Conservation (phyloP, 2,797 vertebrate species). For the Spondyliosoma cantharus region DNA sequence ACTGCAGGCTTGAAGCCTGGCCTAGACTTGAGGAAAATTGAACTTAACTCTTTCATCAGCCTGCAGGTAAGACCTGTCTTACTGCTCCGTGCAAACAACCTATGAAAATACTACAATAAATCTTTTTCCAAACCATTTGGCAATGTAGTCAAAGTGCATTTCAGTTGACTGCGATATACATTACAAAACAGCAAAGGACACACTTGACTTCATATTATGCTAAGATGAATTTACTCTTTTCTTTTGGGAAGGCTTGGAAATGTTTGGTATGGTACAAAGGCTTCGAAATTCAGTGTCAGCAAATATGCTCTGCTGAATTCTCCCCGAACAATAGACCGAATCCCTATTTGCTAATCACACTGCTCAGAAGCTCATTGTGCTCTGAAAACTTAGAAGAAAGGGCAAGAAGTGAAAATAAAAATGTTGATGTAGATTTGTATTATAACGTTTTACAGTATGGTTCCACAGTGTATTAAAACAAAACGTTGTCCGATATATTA, state of each 20-base stretch:
- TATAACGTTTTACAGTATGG: neutral
- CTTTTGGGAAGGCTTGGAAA: constrained; percentile 3
- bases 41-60: constrained; percentile 34
- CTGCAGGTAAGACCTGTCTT: constrained; percentile 25
- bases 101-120: neutral
- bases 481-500: neutral
- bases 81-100: constrained; percentile 11
- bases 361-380: constrained; percentile 1
- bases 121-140: neutral
- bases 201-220: constrained; percentile 1
- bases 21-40: constrained; percentile 14
- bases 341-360: neutral
- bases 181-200: neutral
- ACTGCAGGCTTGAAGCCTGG: constrained; percentile 38
- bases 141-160: neutral
- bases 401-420: neutral
- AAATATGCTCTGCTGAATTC: constrained; percentile 23
- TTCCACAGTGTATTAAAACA: neutral
- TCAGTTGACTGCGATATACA: neutral
- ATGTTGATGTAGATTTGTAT: neutral
- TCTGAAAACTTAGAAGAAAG: constrained; percentile 10
- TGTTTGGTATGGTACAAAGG: constrained; percentile 9
- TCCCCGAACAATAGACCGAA: constrained; percentile 2
- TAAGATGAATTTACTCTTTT: constrained; percentile 9
- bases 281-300: constrained; percentile 16